These are phyloP conservation scores for Leucopternis melanops DNA, from an alignment of 2,113 vertebrate genomes.

Conservation along the genomic window DNA sequence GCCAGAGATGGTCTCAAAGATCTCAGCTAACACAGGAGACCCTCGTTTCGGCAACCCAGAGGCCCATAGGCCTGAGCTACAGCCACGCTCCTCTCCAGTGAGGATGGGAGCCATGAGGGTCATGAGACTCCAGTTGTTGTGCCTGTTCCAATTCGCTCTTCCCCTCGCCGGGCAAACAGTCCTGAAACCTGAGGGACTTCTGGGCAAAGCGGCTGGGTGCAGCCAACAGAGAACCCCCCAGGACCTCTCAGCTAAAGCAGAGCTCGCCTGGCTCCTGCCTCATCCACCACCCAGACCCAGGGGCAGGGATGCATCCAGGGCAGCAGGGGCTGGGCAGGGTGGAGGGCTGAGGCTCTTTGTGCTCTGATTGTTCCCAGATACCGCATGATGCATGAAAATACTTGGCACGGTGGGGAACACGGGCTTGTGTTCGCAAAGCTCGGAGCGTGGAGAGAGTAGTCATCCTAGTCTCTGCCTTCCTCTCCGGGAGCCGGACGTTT, in stretches of 20 bases:
- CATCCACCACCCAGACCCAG: background rate
- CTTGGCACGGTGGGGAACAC: background rate
- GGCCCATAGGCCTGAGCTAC: background rate
- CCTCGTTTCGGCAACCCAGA: background rate
- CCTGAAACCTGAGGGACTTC: background rate
- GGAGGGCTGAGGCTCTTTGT: background rate
- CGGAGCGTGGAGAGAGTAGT: accelerated
- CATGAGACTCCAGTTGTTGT: background rate
- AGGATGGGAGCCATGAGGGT: background rate
- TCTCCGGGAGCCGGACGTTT: too few relatives aligned
- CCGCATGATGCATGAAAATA: background rate
- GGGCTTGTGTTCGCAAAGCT: accelerated
- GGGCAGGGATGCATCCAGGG: background rate
- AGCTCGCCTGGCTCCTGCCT: background rate
- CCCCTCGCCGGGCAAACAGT: background rate
- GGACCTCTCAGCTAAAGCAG: background rate
- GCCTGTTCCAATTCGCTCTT: background rate
- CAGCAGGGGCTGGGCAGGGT: background rate
- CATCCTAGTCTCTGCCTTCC: background rate
- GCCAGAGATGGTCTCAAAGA: background rate
- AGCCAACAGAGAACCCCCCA: background rate
- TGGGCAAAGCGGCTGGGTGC: background rate
- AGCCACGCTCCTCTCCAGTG: background rate
- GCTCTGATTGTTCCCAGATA: background rate
- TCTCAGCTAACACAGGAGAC: background rate